phyloP scores from a whole-genome alignment of 2,797 vertebrate species.

The Nyctibius grandis region DNA sequence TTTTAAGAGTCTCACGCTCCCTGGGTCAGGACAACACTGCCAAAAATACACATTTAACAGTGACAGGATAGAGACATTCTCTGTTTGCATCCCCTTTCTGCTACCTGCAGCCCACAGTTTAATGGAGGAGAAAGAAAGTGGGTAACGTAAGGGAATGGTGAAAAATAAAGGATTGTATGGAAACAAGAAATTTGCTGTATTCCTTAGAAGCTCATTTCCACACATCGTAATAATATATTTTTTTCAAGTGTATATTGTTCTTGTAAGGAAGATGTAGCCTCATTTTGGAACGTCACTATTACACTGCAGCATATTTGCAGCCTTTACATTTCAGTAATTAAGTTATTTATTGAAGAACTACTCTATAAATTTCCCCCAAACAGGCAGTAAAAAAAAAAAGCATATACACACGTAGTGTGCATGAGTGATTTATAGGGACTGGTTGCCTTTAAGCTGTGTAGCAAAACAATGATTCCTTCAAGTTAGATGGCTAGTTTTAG shows the following conservation, averaged over 20 bases:
- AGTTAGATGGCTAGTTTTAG: background rate
- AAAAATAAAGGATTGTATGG: background rate
- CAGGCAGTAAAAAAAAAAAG: background rate
- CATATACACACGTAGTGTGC: background rate
- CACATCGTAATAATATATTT: background rate
- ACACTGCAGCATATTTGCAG: background rate
- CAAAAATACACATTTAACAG: background rate
- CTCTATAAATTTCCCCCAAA: background rate
- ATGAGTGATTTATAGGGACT: background rate
- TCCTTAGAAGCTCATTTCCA: background rate
- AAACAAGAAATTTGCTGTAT: background rate
- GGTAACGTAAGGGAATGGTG: background rate
- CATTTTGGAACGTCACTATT: background rate
- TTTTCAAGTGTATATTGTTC: background rate
- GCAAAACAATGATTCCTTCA: constrained; percentile 14
- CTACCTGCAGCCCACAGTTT: background rate
- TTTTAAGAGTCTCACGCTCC: background rate
- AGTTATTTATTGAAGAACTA: constrained; percentile 26
- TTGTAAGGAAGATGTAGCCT: background rate
- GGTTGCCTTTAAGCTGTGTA: background rate
- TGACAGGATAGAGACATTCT: background rate
- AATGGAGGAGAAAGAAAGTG: background rate
- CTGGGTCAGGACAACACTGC: background rate
- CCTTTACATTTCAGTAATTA: constrained; percentile 17
- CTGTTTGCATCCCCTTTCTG: background rate